Percentiles rank a stretch among this genome's conserved stretches.
Evolutionary conservation across 2,113 vertebrate genomes (phyloP).

Genomic region (Anarrhichthys ocellatus): DNA sequence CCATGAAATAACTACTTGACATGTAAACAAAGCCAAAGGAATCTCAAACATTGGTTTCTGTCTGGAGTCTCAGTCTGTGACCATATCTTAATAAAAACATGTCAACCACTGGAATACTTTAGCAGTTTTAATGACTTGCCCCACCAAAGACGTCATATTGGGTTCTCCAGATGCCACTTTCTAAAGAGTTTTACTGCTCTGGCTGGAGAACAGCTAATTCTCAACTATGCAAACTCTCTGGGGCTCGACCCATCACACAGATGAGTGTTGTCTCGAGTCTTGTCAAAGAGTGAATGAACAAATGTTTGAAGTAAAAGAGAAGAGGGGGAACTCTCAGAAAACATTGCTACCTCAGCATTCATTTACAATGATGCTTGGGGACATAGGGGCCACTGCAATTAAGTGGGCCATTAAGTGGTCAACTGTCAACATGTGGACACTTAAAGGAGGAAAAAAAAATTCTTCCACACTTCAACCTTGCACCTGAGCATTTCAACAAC

Average conservation of each 20-base stretch:
- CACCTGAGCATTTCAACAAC: conserved; percentile 84
- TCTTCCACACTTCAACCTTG: conserved; percentile 79
- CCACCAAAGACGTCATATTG: conserved; percentile 43
- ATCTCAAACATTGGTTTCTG: conserved; percentile 58
- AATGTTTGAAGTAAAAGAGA: conserved; percentile 44
- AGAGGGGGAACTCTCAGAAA: conserved; percentile 29
- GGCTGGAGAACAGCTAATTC: conserved; percentile 43
- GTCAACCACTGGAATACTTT: conserved; percentile 53
- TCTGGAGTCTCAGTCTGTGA: conserved; percentile 45
- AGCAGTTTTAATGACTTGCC: conserved; percentile 44
- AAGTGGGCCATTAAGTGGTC: conserved; percentile 84
- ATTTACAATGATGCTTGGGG: conserved; percentile 77
- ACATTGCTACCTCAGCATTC: conserved; percentile 68
- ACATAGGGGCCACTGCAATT: conserved; percentile 80
- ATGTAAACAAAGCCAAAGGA: conserved; percentile 60
- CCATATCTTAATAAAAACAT: conserved; percentile 52
- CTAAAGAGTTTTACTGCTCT: conserved; percentile 42
- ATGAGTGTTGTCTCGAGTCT: conserved; percentile 10
- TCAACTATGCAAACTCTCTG: conserved; percentile 42
- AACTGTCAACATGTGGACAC: conserved; percentile 85
- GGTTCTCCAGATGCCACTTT: conserved; percentile 55
- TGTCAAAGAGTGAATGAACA: conserved; percentile 35
- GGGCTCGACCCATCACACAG: conserved; percentile 28
- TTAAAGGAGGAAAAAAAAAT: conserved; percentile 63
- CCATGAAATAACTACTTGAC: conserved; percentile 59